phyloP scores from a whole-genome alignment of 2,113 vertebrate species.

The Oncorhynchus nerka region DNA sequence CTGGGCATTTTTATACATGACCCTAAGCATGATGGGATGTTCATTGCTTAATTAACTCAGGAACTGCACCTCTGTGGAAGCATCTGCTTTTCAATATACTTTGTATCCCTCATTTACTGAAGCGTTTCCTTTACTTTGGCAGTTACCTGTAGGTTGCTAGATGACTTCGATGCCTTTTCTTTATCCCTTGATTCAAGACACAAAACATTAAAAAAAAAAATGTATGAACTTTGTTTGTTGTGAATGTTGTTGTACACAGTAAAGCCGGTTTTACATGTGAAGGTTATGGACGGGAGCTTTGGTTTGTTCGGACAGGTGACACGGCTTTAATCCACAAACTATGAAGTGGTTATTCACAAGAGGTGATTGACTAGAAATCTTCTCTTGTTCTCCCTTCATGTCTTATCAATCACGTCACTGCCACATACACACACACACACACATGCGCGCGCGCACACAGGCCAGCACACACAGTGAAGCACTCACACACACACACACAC shows the following conservation, averaged over 20 bases:
- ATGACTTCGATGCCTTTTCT: conserved; percentile 24
- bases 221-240: conserved; percentile 58
- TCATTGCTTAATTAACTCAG: no score
- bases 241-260: conserved; percentile 56
- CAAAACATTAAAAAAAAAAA: conserved; percentile 39
- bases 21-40: no score
- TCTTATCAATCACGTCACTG: conserved; percentile 64
- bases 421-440: conserved; percentile 23
- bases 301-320: conserved; percentile 55
- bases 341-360: conserved; percentile 51
- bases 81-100: no score
- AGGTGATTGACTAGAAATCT: conserved; percentile 64
- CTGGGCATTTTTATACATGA: no score
- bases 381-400: conserved; percentile 52
- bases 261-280: conserved; percentile 49
- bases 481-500: not conserved
- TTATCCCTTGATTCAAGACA: conserved; percentile 44
- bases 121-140: no score
- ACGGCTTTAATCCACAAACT: conserved; percentile 61
- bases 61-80: no score
- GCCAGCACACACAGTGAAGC: conserved; percentile 8
- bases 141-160: conserved; percentile 15
- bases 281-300: conserved; percentile 58
- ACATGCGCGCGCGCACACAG: not conserved
- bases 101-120: no score